Evolutionary conservation across 2,113 vertebrate genomes (phyloP), one percentile per base, ranked within the genome.

Genomic region (Hassar affinis): DNA sequence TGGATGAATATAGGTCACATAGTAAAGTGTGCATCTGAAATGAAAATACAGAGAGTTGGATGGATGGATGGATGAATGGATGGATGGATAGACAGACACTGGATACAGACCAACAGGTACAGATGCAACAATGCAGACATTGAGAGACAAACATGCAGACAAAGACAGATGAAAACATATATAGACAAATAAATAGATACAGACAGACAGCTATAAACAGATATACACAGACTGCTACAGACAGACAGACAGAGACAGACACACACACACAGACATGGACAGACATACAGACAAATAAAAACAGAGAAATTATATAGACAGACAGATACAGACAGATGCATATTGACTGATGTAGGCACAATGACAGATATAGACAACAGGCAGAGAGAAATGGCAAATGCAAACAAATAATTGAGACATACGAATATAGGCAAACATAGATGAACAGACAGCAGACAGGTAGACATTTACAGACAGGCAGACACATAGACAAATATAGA

Each of bases 1-100:
- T 79, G 74, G 22, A 69, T 78, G 82, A 79, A 80, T 69, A 66
- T 80, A 80, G 79, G 79, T 69, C 79, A 69, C 62, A 17, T 25
- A 76, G 30, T 33, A 18, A 56, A 76, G 74, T 35, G 51, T 54
- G 30, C 30, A 54, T 56, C 74, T 35, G 30, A 76, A 76, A n/a
- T 33, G 51, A 20, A 76, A 35, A 76, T 38, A 52, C 4, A 33
- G 27, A 54, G 17, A 11, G n/a, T 4, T 9, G 27, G 17, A 52
- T 12, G 9, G n/a, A 49, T 27, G 4, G 7, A 75, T 5, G 0
- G 27, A 75, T 6, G 0, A 25, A 49, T 5, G 2, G 38, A 47
- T 2, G 3, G 45, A 72, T 2, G n/a, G 69, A 71, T 1, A 25
- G 68, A 71, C 0, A 45, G 10, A 71, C 1, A 30, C n/a, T n/a